Conservation (phyloP, 2,113 vertebrate species). For the Toxostoma redivivum region DNA sequence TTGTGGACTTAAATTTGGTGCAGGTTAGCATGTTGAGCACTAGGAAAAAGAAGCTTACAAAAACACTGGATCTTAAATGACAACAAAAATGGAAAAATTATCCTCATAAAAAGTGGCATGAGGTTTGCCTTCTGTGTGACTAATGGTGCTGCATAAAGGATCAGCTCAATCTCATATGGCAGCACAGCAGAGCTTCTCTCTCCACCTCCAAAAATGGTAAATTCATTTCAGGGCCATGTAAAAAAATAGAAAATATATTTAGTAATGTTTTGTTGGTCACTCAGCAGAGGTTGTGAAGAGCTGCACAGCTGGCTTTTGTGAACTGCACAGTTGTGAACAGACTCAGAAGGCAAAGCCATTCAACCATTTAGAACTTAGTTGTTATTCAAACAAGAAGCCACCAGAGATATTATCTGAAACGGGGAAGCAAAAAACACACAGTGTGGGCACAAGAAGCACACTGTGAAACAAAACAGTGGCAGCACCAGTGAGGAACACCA, state of each 20-base stretch:
- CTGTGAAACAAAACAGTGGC: not conserved
- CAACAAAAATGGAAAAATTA: not conserved
- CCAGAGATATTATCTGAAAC: not conserved
- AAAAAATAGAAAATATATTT: not conserved
- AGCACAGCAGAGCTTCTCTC: not conserved
- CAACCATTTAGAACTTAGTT: not conserved
- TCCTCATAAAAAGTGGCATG: not conserved
- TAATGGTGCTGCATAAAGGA: constrained; percentile 2
- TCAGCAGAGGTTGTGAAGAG: not conserved
- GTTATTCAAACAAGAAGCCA: not conserved
- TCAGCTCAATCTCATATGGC: not conserved
- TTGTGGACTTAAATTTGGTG: not conserved
- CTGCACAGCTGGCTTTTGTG: not conserved
- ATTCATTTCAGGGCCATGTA: not conserved
- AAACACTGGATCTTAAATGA: not conserved
- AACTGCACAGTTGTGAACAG: not conserved
- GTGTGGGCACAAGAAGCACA: not conserved
- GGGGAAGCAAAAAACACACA: not conserved
- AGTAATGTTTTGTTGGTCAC: not conserved
- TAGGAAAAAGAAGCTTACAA: not conserved
- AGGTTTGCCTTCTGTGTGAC: constrained; percentile 13
- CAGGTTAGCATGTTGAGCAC: not conserved
- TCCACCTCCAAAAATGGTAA: not conserved
- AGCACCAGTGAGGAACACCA: not conserved
- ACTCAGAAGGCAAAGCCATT: not conserved